Base-by-base conservation (phyloP, 2,797 vertebrate genomes). In the Peromyscus aztecus region DNA sequence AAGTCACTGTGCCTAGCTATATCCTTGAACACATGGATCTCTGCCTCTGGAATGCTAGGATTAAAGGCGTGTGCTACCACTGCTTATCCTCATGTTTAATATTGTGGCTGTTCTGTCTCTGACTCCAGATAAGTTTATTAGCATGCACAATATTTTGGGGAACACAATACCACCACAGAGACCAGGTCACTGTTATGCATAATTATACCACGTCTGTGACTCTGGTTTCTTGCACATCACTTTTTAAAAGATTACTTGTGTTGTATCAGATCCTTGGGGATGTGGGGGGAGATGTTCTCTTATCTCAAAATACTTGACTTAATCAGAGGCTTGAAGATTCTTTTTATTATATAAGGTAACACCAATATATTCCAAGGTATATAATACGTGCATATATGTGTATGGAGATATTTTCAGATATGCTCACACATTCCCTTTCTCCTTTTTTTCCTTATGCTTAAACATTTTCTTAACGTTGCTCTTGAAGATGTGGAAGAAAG, bases 311-410 rank as follows among this genome's bases (percentile, higher is more conserved):
- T 29, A 5, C 1, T 90, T 49, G 0, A 67, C 3, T 75, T 89
- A 69, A 17, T 14, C 7, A 55, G 27, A 59, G 14, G 1, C 24
- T 23, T 21, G 29, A 89, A 40, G 57, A 16, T 90, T 2, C 0
- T 34, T 83, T 89, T 75, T 63, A 14, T 2, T 29, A 4, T 19
- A 76, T n/a, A 11, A 81, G 6, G 0, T 46, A 43, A 85, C 19
- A 77, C 43, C 65, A 34, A 34, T 6, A 43, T 0, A 4, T 59
- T 43, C 0, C 0, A 2, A 17, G 4, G 4, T 75, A 29, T 34
- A 63, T n/a, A 31, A 34, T 23, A 63, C 40, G 21, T 6, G 37
- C 1, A 43, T 63, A 67, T 73, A 77, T 89, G 13, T 61, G 16
- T 69, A 16, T 8, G 19, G 3, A 31, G 23, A 23, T 23, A 23